Evolutionary conservation across 2,113 vertebrate genomes (phyloP).

Genomic region (Penelope pileata): DNA sequence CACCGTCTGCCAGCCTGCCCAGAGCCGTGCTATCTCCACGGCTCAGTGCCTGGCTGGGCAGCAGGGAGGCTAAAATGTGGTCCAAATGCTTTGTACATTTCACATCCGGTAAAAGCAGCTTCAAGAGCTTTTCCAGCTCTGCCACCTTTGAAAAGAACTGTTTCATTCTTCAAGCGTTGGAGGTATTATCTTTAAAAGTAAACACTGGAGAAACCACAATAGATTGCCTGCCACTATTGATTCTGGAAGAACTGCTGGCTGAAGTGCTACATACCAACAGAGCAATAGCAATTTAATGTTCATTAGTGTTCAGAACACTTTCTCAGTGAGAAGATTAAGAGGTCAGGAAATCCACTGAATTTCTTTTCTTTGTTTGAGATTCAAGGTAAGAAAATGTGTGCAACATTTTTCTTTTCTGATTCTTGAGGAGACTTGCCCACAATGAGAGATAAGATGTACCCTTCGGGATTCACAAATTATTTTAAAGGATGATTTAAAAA

Average conservation of each 20-base stretch:
- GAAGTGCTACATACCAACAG: background rate
- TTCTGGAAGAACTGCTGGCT: conserved; percentile 41
- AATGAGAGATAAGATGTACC: background rate
- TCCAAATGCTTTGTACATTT: background rate
- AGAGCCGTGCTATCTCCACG: accelerated
- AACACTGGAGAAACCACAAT: background rate
- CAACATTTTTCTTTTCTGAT: background rate
- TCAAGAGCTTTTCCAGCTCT: background rate
- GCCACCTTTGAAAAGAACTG: background rate
- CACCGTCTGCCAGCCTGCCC: background rate
- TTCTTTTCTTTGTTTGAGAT: conserved; percentile 35
- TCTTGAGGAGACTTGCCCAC: background rate
- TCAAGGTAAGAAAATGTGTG: background rate
- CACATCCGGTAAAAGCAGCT: background rate
- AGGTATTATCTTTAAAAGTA: conserved; percentile 58
- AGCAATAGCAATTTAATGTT: conserved; percentile 49
- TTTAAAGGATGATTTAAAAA: conserved; percentile 38
- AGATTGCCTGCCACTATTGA: conserved; percentile 55
- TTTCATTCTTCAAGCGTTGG: conserved; percentile 9
- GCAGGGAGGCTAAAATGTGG: background rate
- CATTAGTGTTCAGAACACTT: conserved; percentile 57
- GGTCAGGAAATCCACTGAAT: conserved; percentile 31
- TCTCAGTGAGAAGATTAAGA: conserved; percentile 54
- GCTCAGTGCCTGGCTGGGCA: background rate
- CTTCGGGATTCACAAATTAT: background rate